These are phyloP conservation scores for Bombus confusus DNA, from an alignment of 1,140 invertebrate species.

Conservation along the genomic window DNA sequence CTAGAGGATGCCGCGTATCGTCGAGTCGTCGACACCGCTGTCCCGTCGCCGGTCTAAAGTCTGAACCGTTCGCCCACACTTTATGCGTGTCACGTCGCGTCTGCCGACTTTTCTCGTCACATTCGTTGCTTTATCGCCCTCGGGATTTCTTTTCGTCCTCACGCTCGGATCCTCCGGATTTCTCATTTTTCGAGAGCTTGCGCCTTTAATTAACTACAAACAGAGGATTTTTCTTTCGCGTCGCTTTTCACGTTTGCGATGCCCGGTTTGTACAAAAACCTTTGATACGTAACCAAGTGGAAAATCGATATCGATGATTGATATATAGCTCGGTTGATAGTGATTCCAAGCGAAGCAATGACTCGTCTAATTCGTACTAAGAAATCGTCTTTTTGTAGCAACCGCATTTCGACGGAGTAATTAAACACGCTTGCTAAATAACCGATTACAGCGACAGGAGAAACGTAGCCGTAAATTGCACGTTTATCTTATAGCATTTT, in stretches of 20 bases:
- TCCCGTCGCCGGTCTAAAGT: too few species aligned
- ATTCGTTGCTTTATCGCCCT: constrained; percentile 21
- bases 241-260: background rate
- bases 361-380: too few species aligned
- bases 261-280: background rate
- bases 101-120: constrained; percentile 52
- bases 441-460: too few species aligned
- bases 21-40: too few species aligned
- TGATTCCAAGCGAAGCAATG: too few species aligned
- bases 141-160: constrained; percentile 39
- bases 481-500: too few species aligned
- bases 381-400: too few species aligned
- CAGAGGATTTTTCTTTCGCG: background rate
- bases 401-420: too few species aligned
- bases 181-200: background rate
- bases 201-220: background rate
- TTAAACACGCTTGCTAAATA: too few species aligned
- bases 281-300: background rate
- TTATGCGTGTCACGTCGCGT: constrained; percentile 45
- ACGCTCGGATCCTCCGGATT: constrained; percentile 22
- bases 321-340: too few species aligned
- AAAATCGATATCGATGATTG: background rate
- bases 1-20: too few species aligned
- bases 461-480: too few species aligned
- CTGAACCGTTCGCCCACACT: background rate